A percentile compares a stretch with the other conserved stretches of the same genome.
Evolutionary conservation across 1,140 invertebrate genomes (phyloP).

Genomic region (Bombus terrestris): DNA sequence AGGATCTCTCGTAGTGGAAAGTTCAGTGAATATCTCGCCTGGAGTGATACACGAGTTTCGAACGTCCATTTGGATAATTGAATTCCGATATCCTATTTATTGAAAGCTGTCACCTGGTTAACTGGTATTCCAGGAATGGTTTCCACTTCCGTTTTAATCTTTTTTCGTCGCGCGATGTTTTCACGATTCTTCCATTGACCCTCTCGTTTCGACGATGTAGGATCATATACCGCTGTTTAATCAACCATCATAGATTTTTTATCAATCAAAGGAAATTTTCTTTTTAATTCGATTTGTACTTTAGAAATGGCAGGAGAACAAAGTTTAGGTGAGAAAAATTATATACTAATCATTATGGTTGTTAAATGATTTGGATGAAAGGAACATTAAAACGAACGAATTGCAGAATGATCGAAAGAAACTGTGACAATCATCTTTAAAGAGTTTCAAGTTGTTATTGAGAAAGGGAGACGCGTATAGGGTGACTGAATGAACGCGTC

Average conservation of each 20-base stretch:
- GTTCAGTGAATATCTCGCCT: slow-evolving; percentile 1
- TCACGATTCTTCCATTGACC: too few relatives aligned
- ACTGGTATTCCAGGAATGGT: not conserved
- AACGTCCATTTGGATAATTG: slow-evolving; percentile 1
- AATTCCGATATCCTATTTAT: slow-evolving; percentile 11
- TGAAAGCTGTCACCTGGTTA: not conserved
- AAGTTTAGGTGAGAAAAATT: not conserved
- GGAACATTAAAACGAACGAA: not conserved
- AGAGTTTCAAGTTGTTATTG: not conserved
- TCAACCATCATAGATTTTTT: too few relatives aligned
- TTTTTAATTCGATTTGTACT: not conserved
- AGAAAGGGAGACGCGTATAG: not conserved
- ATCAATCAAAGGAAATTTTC: not conserved
- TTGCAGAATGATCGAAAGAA: not conserved
- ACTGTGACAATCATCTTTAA: not conserved
- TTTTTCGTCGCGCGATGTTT: not conserved
- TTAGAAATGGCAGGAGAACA: not conserved
- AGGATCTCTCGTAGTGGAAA: not conserved
- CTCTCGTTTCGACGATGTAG: too few relatives aligned
- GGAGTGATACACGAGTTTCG: not conserved
- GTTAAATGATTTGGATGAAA: too few relatives aligned
- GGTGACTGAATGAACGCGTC: not conserved
- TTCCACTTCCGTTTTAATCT: not conserved
- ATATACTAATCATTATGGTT: too few relatives aligned
- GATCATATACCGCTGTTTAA: too few relatives aligned